A percentile compares a stretch with the other conserved stretches of the same genome.
Evolutionary conservation across 2,888 invertebrate species (phyloP).

Genomic region (Myopa testacea): DNA sequence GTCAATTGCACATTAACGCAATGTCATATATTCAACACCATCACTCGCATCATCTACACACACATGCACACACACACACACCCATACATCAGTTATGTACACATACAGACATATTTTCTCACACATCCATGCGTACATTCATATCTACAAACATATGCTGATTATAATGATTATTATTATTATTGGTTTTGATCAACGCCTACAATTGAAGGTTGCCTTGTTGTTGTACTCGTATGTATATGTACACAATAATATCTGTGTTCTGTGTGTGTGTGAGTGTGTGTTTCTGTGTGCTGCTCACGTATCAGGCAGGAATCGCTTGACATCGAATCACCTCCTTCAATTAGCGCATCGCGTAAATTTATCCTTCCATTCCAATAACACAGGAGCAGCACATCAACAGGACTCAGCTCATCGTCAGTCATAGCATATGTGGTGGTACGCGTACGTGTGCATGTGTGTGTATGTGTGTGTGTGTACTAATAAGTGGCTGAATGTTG

Average conservation of each 20-base stretch:
- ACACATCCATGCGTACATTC: slow-evolving; percentile 15
- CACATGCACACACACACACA: slow-evolving; percentile 19
- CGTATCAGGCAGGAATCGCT: background rate
- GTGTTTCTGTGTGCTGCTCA: background rate
- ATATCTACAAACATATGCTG: background rate
- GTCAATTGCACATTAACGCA: slow-evolving; percentile 37
- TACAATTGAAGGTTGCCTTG: background rate
- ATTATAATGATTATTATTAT: background rate
- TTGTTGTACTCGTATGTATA: too few species aligned
- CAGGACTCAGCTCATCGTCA: too few species aligned
- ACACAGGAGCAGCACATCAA: too few species aligned
- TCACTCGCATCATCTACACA: background rate
- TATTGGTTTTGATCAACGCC: background rate
- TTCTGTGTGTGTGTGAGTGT: background rate
- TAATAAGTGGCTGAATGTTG: too few species aligned
- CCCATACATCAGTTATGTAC: too few species aligned
- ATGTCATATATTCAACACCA: slow-evolving; percentile 19
- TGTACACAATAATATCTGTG: too few species aligned
- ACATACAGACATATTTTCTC: too few species aligned
- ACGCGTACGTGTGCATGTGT: background rate
- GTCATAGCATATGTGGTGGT: background rate
- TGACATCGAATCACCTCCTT: background rate
- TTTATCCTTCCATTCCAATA: too few species aligned
- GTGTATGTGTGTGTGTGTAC: too few species aligned
- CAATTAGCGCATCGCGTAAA: background rate